Conservation (phyloP, 2,797 vertebrate species). For the Caiman crocodilus region DNA sequence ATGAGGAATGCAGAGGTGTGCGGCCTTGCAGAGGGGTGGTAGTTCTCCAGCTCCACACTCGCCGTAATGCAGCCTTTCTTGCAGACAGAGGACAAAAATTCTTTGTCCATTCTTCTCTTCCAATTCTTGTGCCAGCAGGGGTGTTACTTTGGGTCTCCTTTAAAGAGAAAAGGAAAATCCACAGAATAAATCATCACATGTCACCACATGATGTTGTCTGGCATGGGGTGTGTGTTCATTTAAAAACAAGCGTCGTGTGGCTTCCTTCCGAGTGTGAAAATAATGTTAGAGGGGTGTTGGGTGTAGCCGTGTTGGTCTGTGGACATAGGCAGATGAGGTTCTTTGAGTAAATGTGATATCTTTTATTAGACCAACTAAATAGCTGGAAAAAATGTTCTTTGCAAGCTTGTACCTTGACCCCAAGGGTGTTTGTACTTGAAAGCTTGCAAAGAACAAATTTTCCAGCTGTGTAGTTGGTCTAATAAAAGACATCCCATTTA, state of each 20-base stretch:
- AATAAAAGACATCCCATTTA: too few relatives aligned
- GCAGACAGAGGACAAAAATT: conserved; percentile 43
- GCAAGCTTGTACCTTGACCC: too few relatives aligned
- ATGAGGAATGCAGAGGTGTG: not conserved
- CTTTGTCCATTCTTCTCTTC: conserved; percentile 2
- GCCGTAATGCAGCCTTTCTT: conserved; percentile 43
- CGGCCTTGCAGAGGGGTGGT: conserved; percentile 66
- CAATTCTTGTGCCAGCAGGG: conserved; percentile 42
- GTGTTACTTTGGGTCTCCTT: conserved; percentile 34
- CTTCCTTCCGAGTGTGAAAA: not conserved
- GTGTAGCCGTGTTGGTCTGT: too few relatives aligned
- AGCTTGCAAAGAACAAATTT: too few relatives aligned
- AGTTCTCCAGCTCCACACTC: conserved; percentile 64
- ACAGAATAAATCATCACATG: not conserved
- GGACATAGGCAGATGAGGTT: too few relatives aligned
- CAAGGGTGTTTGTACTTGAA: too few relatives aligned
- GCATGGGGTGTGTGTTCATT: not conserved
- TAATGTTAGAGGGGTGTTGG: not conserved
- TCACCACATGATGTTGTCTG: not conserved
- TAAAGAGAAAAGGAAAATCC: not conserved
- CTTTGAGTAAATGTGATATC: too few relatives aligned
- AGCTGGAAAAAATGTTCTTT: too few relatives aligned
- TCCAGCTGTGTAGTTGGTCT: too few relatives aligned
- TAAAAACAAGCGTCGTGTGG: rapidly evolving
- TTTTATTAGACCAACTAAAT: too few relatives aligned